Evolutionary conservation across 2,113 vertebrate genomes (phyloP).

Genomic region (Ardeotis arabs): DNA sequence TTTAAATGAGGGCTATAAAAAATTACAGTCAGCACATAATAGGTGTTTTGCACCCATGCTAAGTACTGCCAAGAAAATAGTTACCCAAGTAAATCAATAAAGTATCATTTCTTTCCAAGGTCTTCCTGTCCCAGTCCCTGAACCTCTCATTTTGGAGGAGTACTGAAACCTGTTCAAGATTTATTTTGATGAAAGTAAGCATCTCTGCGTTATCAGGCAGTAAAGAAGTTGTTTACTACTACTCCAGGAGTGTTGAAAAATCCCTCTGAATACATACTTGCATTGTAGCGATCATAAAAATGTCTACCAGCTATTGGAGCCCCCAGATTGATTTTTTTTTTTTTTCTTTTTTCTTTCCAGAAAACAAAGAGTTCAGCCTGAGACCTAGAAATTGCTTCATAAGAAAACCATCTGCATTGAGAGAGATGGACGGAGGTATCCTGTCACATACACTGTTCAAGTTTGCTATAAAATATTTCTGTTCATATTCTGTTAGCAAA

Average conservation of each 20-base stretch:
- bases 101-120: conserved; percentile 62
- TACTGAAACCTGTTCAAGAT: conserved; percentile 68
- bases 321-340: conserved; percentile 48
- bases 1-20: conserved; percentile 63
- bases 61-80: conserved; percentile 70
- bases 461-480: neutral
- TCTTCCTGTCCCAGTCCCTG: conserved; percentile 58
- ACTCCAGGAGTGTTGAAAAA: conserved; percentile 48
- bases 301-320: conserved; percentile 8
- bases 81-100: conserved; percentile 72
- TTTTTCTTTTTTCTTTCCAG: conserved; percentile 45
- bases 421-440: conserved; percentile 4
- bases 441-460: neutral
- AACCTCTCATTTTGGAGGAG: conserved; percentile 57
- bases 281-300: conserved; percentile 51
- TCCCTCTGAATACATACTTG: conserved; percentile 40
- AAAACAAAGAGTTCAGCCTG: conserved; percentile 54
- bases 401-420: conserved; percentile 57
- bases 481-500: conserved; percentile 14
- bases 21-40: conserved; percentile 60
- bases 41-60: conserved; percentile 59
- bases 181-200: conserved; percentile 73
- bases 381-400: conserved; percentile 67
- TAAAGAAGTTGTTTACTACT: conserved; percentile 68
- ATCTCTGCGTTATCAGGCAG: conserved; percentile 67